Conservation (phyloP, 2,797 vertebrate genomes). For the Setipinna tenuifilis region DNA sequence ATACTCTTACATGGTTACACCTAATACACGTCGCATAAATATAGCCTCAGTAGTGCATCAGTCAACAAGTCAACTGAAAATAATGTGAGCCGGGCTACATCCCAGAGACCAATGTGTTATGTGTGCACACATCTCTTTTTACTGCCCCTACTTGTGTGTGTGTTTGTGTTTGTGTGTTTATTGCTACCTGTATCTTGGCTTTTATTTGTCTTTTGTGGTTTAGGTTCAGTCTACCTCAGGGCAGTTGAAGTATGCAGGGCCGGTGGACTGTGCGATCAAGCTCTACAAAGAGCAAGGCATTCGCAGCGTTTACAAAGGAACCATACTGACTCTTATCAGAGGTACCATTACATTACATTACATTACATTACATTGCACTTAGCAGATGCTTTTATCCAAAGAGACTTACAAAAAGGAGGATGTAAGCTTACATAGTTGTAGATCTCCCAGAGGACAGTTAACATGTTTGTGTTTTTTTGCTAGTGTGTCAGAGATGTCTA, state of each 20-base stretch:
- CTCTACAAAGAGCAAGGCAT: slow-evolving; percentile 75
- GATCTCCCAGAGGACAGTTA: no score
- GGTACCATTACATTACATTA: slow-evolving; percentile 55
- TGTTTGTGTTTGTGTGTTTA: not conserved
- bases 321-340: slow-evolving; percentile 76
- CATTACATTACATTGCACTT: no score
- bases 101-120: slow-evolving; percentile 7
- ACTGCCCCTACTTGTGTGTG: not conserved
- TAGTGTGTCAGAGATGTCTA: no score
- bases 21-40: not conserved
- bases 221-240: slow-evolving; percentile 72
- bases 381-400: no score
- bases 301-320: slow-evolving; percentile 75
- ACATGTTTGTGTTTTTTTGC: no score
- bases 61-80: not conserved
- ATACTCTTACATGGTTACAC: not conserved
- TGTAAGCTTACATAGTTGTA: no score
- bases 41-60: slow-evolving; percentile 35
- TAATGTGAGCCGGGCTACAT: not conserved
- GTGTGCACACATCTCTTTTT: not conserved
- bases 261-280: slow-evolving; percentile 72
- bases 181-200: not conserved
- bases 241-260: slow-evolving; percentile 64
- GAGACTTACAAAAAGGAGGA: no score
- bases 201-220: slow-evolving; percentile 14